Conservation (phyloP, 2,888 invertebrate genomes). For the Erebia aethiops region DNA sequence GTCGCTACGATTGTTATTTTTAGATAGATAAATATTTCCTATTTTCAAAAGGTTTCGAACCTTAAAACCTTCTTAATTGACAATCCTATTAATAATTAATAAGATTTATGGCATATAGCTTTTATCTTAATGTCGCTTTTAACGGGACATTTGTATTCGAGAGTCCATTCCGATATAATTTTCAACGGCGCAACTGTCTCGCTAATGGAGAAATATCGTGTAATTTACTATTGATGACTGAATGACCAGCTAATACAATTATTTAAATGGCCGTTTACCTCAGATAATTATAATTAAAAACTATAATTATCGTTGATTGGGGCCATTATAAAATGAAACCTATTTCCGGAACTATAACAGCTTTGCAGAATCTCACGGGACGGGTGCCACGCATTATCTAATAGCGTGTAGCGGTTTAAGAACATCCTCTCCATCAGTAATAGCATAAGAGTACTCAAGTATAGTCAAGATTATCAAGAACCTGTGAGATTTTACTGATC, state of each 20-base stretch:
- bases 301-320: constrained; percentile 33
- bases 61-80: constrained; percentile 74
- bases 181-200: constrained; percentile 63
- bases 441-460: background rate
- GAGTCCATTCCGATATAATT: constrained; percentile 73
- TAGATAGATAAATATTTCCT: constrained; percentile 78
- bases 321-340: constrained; percentile 2
- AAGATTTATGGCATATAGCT: constrained; percentile 76
- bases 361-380: constrained; percentile 1
- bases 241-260: constrained; percentile 60
- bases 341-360: background rate
- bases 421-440: background rate
- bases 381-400: background rate
- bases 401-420: background rate
- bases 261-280: constrained; percentile 50
- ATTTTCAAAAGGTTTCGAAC: constrained; percentile 69
- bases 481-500: too few relatives aligned
- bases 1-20: constrained; percentile 74
- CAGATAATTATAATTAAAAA: constrained; percentile 50
- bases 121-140: constrained; percentile 80
- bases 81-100: constrained; percentile 79
- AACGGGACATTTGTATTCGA: constrained; percentile 74
- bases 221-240: constrained; percentile 69
- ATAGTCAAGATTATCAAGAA: too few relatives aligned
- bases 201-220: constrained; percentile 76